phyloP scores from a whole-genome alignment of 1,140 invertebrate genomes.

The Macrobrachium nipponense region DNA sequence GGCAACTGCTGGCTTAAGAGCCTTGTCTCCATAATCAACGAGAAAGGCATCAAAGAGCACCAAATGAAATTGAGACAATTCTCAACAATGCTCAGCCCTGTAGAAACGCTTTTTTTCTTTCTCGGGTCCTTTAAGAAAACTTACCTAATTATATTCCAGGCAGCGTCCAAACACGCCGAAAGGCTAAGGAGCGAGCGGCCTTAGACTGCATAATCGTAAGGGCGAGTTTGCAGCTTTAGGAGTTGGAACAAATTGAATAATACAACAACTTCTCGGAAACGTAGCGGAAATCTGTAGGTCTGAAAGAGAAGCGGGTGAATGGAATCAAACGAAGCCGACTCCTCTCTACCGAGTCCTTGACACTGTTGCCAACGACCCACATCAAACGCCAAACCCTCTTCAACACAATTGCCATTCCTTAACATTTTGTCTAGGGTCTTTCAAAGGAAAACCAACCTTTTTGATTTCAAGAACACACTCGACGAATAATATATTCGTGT shows the following conservation, averaged over 20 bases:
- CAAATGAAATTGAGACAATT: constrained; percentile 58
- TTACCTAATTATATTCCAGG: constrained; percentile 57
- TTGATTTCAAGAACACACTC: no score
- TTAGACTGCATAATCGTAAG: constrained; percentile 13
- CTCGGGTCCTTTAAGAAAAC: constrained; percentile 41
- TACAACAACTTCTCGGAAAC: constrained; percentile 55
- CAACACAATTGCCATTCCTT: background rate
- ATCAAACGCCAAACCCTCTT: background rate
- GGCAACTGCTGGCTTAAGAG: constrained; percentile 39
- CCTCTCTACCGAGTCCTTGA: constrained; percentile 36
- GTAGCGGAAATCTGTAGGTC: constrained; percentile 55
- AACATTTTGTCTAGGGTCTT: no score
- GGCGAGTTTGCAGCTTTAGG: constrained; percentile 32
- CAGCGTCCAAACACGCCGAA: constrained; percentile 8
- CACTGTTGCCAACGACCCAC: constrained; percentile 41
- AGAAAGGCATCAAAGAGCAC: constrained; percentile 52
- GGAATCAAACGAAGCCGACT: constrained; percentile 49
- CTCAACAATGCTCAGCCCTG: constrained; percentile 53
- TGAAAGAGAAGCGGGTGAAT: constrained; percentile 51
- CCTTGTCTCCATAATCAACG: constrained; percentile 46
- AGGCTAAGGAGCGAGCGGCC: background rate
- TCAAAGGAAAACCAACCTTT: no score
- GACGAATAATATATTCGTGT: no score
- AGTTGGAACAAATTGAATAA: constrained; percentile 58
- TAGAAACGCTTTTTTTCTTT: constrained; percentile 49